phyloP scores from a whole-genome alignment of 37 sponge, comb jelly and placozoan genomes.

The Chondrosia reniformis region DNA sequence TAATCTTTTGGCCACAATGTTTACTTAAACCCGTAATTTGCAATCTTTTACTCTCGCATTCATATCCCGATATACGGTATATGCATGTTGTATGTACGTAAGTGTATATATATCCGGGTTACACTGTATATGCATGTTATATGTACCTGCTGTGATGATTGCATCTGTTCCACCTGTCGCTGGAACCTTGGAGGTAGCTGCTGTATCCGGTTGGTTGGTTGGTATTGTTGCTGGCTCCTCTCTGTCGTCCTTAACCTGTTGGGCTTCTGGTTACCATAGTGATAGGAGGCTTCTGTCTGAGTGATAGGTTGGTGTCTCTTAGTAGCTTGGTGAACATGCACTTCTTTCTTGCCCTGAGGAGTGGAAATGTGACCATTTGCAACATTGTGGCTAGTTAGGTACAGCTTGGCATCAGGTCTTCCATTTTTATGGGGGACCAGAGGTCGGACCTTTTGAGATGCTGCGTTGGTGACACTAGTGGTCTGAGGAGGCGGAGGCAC shows the following conservation, averaged over 20 bases:
- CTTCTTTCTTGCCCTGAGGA: not conserved
- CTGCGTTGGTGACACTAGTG: not conserved
- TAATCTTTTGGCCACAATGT: too few species aligned
- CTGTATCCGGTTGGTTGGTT: not conserved
- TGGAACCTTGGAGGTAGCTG: conserved; percentile 22
- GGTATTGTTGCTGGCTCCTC: not conserved
- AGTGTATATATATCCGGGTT: not conserved
- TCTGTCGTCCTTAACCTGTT: too few species aligned
- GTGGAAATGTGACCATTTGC: not conserved
- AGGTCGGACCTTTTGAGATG: not conserved
- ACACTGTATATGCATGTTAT: not conserved
- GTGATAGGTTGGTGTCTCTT: not conserved
- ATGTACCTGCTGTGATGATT: not conserved
- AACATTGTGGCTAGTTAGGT: not conserved
- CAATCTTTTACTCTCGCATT: too few species aligned
- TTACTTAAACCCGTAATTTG: too few species aligned
- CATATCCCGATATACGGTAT: not conserved
- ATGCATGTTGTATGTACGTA: conserved; percentile 9
- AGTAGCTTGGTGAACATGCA: too few species aligned
- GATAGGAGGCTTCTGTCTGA: not conserved
- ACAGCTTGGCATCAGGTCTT: not conserved
- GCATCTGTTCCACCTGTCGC: conserved; percentile 21
- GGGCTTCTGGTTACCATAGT: not conserved
- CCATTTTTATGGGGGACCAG: not conserved
- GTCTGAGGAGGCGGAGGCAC: not conserved